phyloP scores from a whole-genome alignment of 2,888 invertebrate genomes.

The Penaeus monodon region DNA sequence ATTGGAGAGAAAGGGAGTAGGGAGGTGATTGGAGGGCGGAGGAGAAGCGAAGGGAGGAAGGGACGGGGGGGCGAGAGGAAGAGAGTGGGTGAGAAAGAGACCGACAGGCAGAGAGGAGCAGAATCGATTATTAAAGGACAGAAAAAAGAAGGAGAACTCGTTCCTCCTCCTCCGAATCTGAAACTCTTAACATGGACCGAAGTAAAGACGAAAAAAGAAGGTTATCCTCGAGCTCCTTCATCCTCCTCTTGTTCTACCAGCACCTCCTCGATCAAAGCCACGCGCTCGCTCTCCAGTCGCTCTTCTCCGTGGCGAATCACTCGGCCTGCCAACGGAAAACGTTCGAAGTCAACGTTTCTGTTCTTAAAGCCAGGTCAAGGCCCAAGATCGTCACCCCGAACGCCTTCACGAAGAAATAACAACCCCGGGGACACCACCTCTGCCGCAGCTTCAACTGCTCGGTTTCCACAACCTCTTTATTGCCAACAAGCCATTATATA shows the following conservation, averaged over 20 bases:
- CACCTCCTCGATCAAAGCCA: conserved; percentile 92
- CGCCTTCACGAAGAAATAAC: conserved; percentile 88
- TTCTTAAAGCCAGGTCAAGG: conserved; percentile 85
- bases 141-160: background rate
- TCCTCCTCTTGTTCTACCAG: conserved; percentile 95
- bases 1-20: too few relatives aligned
- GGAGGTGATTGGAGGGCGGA: too few relatives aligned
- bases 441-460: conserved; percentile 94
- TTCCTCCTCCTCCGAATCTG: conserved; percentile 1
- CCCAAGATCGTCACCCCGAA: conserved; percentile 98
- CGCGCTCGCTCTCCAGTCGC: conserved; percentile 94
- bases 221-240: conserved; percentile 95
- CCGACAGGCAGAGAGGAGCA: too few relatives aligned
- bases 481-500: conserved; percentile 74
- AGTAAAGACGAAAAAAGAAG: conserved; percentile 88
- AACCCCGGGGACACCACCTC: conserved; percentile 85
- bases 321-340: conserved; percentile 73
- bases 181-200: conserved; percentile 80
- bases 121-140: too few relatives aligned
- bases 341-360: conserved; percentile 67
- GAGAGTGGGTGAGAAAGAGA: too few relatives aligned
- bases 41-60: too few relatives aligned
- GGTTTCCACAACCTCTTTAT: conserved; percentile 92
- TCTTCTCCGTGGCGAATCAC: conserved; percentile 97
- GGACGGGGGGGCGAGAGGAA: too few relatives aligned